Conservation (phyloP, 2,888 invertebrate genomes). For the Cephus runcator region DNA sequence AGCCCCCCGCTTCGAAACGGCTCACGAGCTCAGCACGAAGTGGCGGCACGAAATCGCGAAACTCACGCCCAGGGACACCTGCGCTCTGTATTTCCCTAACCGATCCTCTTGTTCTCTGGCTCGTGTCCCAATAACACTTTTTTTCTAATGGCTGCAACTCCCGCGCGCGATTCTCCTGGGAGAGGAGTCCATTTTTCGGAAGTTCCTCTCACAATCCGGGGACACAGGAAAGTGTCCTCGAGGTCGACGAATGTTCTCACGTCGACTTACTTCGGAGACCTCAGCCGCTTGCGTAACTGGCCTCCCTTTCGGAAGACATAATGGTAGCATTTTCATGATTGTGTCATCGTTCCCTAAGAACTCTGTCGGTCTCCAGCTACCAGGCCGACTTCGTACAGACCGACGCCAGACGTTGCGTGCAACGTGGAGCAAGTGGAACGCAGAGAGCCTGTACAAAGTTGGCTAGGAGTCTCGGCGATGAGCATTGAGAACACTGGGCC, state of each 20-base stretch:
- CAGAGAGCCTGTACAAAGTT: constrained; percentile 17
- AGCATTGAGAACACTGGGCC: constrained; percentile 55
- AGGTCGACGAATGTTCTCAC: background rate
- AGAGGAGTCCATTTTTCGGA: background rate
- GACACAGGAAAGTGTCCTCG: background rate
- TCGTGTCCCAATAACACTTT: background rate
- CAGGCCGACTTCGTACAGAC: constrained; percentile 23
- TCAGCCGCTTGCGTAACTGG: constrained; percentile 27
- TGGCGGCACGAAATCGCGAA: constrained; percentile 29
- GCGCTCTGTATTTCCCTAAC: constrained; percentile 9
- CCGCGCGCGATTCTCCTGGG: background rate
- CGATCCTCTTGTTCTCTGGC: background rate
- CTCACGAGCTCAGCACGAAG: constrained; percentile 19
- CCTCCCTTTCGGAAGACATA: constrained; percentile 37
- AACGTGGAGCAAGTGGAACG: constrained; percentile 38
- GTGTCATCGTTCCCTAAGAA: constrained; percentile 47
- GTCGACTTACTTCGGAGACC: background rate
- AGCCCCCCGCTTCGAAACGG: constrained; percentile 41
- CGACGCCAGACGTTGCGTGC: constrained; percentile 34
- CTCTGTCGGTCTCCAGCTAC: constrained; percentile 12
- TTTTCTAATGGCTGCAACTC: background rate
- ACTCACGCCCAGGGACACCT: constrained; percentile 25
- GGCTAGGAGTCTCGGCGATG: constrained; percentile 39
- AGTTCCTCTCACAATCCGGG: background rate
- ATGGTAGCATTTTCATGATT: constrained; percentile 59